Evolutionary conservation across 2,113 vertebrate genomes (phyloP).

Genomic region (Lanius ludovicianus): DNA sequence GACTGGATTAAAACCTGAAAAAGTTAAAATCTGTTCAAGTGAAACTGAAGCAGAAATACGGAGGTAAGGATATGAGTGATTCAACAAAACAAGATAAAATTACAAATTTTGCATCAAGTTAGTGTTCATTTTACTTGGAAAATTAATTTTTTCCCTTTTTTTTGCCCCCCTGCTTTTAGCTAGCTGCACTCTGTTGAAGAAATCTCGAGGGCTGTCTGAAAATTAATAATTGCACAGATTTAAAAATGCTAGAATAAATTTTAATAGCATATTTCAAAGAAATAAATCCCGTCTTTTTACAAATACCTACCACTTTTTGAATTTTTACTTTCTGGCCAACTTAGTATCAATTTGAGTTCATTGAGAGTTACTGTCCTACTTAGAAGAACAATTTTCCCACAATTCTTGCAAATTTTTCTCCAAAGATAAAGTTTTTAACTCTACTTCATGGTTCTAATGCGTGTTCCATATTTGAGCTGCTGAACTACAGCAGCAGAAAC

Average conservation of each 20-base stretch:
- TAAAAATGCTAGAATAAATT: neutral
- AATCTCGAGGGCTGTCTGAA: neutral
- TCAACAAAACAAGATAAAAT: neutral
- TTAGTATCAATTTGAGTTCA: neutral
- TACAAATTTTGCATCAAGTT: neutral
- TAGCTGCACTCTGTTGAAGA: neutral
- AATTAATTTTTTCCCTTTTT: neutral
- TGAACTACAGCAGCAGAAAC: neutral
- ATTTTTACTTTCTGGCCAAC: neutral
- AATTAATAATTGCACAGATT: neutral
- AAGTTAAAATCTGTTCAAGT: neutral
- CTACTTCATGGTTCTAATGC: neutral
- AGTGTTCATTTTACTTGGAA: neutral
- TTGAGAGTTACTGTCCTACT: neutral
- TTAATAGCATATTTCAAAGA: neutral
- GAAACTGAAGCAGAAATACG: neutral
- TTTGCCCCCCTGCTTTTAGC: rapidly evolving
- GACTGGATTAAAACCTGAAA: neutral
- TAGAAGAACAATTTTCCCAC: neutral
- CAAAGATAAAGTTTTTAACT: neutral
- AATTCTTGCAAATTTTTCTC: neutral
- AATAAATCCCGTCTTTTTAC: neutral
- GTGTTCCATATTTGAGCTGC: neutral
- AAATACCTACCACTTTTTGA: neutral
- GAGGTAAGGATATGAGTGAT: neutral